A percentile compares a stretch with the other conserved stretches of the same genome.
Conservation (phyloP, 2,888 invertebrate genomes). For the Stegana nigrithorax region DNA sequence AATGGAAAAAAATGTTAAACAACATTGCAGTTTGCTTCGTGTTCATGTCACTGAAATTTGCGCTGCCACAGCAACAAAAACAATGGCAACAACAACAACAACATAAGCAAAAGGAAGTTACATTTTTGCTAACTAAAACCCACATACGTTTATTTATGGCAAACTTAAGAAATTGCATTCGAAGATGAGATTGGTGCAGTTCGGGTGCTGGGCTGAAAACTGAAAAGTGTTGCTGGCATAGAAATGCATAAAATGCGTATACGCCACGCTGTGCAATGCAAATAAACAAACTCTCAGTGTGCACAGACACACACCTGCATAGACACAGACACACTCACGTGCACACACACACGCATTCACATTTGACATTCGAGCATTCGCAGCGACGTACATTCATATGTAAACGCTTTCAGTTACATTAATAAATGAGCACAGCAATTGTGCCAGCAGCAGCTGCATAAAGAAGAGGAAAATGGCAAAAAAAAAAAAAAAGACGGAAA, state of each 20-base stretch:
- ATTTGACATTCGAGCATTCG: constrained; percentile 46
- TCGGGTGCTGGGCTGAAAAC: neutral
- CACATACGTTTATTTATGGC: constrained; percentile 22
- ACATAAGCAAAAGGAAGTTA: too few species aligned
- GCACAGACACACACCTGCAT: constrained; percentile 21
- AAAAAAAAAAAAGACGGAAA: neutral
- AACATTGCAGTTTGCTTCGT: constrained; percentile 3
- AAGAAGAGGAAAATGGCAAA: neutral
- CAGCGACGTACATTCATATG: constrained; percentile 12
- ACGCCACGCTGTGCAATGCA: constrained; percentile 5
- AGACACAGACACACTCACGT: constrained; percentile 26
- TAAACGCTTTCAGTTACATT: constrained; percentile 36
- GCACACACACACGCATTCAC: constrained; percentile 25
- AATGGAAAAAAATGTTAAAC: constrained; percentile 5
- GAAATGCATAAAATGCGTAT: constrained; percentile 16
- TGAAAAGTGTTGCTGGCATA: constrained; percentile 4
- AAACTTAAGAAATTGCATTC: neutral
- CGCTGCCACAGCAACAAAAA: constrained; percentile 19
- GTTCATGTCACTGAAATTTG: constrained; percentile 12
- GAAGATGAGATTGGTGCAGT: neutral
- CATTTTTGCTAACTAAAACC: constrained; percentile 47
- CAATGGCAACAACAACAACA: constrained; percentile 36
- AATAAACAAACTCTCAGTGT: too few species aligned
- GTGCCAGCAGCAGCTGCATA: constrained; percentile 8
- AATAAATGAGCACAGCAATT: constrained; percentile 43